These are phyloP conservation scores for Murina feae DNA, from an alignment of 2,113 vertebrate species.

Conservation along the genomic window DNA sequence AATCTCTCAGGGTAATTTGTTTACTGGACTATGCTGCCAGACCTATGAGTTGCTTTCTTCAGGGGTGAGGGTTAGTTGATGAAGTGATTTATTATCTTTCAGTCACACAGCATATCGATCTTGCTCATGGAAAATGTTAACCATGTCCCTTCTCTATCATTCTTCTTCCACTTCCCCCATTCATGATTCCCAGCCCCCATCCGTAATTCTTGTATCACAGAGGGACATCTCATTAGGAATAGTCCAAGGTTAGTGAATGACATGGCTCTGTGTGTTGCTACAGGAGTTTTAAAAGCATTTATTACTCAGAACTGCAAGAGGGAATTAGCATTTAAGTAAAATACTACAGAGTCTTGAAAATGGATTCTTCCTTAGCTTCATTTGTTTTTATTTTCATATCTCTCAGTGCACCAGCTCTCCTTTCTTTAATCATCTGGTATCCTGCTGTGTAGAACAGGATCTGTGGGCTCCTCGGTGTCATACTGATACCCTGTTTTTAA, in stretches of 20 bases:
- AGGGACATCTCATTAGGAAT: conserved; percentile 78
- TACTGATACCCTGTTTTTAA: not conserved
- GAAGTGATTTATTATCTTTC: conserved; percentile 72
- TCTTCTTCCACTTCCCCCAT: conserved; percentile 44
- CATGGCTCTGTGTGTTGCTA: conserved; percentile 66
- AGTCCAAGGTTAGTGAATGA: conserved; percentile 75
- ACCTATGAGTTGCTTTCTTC: conserved; percentile 70
- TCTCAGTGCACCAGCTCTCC: not conserved
- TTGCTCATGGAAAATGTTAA: conserved; percentile 70
- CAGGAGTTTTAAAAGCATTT: conserved; percentile 57
- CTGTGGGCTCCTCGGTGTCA: not conserved
- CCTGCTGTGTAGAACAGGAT: not conserved
- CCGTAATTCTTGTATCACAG: conserved; percentile 73
- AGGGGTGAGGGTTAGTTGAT: conserved; percentile 56
- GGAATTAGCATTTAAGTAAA: conserved; percentile 72
- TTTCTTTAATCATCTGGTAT: conserved; percentile 24
- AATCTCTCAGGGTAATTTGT: conserved; percentile 69
- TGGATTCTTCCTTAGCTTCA: not conserved
- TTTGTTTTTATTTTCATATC: conserved; percentile 27
- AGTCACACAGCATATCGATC: conserved; percentile 62
- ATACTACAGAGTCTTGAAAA: conserved; percentile 63
- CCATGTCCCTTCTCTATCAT: conserved; percentile 51
- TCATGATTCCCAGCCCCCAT: conserved; percentile 31
- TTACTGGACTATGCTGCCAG: conserved; percentile 67
- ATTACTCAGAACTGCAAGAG: conserved; percentile 63